These are phyloP conservation scores for Lepidostoma basale DNA, from an alignment of 1,140 invertebrate species.

Conservation along the genomic window DNA sequence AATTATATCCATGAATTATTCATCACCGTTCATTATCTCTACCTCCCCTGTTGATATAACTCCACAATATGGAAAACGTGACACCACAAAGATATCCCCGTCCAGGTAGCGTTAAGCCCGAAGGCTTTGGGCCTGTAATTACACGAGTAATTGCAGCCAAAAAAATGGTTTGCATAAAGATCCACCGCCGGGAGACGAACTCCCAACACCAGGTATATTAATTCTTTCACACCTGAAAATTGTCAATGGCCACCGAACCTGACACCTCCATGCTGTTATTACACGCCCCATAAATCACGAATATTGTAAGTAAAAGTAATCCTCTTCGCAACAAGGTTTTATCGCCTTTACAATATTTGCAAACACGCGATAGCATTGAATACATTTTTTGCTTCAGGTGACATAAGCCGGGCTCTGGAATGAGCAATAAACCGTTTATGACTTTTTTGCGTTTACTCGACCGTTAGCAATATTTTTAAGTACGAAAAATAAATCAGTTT, in stretches of 20 bases:
- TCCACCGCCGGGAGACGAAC: neutral
- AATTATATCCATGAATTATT: too few species aligned
- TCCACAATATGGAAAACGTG: constrained; percentile 8
- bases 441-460: constrained; percentile 24
- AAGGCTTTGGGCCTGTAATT: constrained; percentile 32
- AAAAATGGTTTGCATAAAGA: constrained; percentile 30
- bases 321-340: neutral
- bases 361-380: neutral
- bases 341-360: neutral
- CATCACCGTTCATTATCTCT: neutral
- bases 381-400: neutral
- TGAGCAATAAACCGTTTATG: neutral
- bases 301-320: constrained; percentile 3
- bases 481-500: constrained; percentile 8
- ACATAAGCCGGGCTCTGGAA: neutral
- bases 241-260: constrained; percentile 9
- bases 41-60: neutral
- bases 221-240: constrained; percentile 6
- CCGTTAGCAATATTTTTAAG: constrained; percentile 18
- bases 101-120: constrained; percentile 28
- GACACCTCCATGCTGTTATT: neutral
- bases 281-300: constrained; percentile 2
- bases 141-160: constrained; percentile 36
- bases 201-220: too few species aligned
- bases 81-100: constrained; percentile 20